Conservation (phyloP, 2,797 vertebrate species). For the Characodon lateralis region DNA sequence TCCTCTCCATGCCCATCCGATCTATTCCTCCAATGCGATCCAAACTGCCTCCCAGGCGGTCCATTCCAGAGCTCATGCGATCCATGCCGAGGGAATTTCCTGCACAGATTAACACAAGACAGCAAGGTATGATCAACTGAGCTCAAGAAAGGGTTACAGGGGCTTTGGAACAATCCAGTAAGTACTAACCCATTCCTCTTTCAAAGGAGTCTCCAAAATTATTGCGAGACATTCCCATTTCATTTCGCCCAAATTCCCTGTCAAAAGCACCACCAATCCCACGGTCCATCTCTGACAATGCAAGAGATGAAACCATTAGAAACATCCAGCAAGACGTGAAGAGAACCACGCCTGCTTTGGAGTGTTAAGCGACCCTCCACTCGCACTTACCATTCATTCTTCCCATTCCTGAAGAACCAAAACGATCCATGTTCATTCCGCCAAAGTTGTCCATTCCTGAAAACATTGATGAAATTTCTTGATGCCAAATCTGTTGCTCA, state of each 20-base stretch:
- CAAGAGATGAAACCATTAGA: conserved; percentile 64
- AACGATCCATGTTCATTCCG: conserved; percentile 91
- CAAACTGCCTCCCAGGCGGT: conserved; percentile 68
- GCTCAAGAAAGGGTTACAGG: background rate
- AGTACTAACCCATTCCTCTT: conserved; percentile 88
- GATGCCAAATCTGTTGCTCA: background rate
- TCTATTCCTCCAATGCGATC: conserved; percentile 90
- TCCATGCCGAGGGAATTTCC: conserved; percentile 87
- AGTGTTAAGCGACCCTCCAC: background rate
- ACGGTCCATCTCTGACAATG: conserved; percentile 88
- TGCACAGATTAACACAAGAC: conserved; percentile 34
- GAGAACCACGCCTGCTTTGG: conserved; percentile 38
- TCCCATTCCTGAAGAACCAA: conserved; percentile 91
- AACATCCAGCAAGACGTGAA: conserved; percentile 37
- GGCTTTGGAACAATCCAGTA: conserved; percentile 38
- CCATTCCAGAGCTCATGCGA: conserved; percentile 62
- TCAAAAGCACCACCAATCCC: conserved; percentile 90
- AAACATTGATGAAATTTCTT: background rate
- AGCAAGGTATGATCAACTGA: background rate
- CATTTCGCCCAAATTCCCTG: conserved; percentile 90
- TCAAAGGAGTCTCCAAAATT: conserved; percentile 91
- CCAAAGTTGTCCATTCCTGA: conserved; percentile 93
- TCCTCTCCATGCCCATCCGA: conserved; percentile 88
- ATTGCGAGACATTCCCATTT: conserved; percentile 90
- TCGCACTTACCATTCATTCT: conserved; percentile 88